Evolutionary conservation across 2,113 vertebrate genomes (phyloP), one percentile per base, ranked within the genome.

Genomic region (Gyps fulvus): DNA sequence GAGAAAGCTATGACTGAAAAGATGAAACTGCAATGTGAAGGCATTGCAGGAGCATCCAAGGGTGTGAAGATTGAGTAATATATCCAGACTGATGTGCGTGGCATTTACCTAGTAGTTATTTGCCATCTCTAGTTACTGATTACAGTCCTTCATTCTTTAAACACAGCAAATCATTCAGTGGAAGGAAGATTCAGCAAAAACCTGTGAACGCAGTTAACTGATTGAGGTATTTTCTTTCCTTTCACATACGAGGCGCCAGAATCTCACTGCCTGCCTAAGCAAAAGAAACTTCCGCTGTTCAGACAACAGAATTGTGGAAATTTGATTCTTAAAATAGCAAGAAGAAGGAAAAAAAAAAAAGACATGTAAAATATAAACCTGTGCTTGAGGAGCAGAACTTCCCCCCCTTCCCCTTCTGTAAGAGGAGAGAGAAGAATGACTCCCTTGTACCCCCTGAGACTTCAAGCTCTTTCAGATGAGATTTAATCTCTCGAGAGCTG

Each of bases 401-500:
- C 65, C 22, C 32, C 19, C 50, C 25, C 50, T 52, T 27, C 50
- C 17, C 7, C 34, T 89, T 74, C 38, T 10, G 15, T 9, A 36
- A 38, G 19, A 71, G 26, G 27, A 74, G 58, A 62, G 58, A n/a
- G 36, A 90, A 90, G 74, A 86, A 55, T 59, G 88, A 85, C 70
- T 83, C 40, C 67, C 66, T 50, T 78, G 81, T 71, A 79, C 61
- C 34, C 79, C 11, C 27, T 26, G 90, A 87, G 89, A 59, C 27
- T 78, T 72, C 8, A 25, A n/a, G 59, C 74, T 63, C 76, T 70
- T 94, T 94, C 81, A 84, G 82, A 90, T 27, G 87, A 78, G 76
- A 62, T 84, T 86, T 83, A 89, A 93, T 93, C 69, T 61, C 81
- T 77, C 62, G 49, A 91, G 79, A 86, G 52, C 83, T 81, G 59